These are phyloP conservation scores for Gobionotothen gibberifrons DNA, from an alignment of 2,797 vertebrate species.

Conservation along the genomic window DNA sequence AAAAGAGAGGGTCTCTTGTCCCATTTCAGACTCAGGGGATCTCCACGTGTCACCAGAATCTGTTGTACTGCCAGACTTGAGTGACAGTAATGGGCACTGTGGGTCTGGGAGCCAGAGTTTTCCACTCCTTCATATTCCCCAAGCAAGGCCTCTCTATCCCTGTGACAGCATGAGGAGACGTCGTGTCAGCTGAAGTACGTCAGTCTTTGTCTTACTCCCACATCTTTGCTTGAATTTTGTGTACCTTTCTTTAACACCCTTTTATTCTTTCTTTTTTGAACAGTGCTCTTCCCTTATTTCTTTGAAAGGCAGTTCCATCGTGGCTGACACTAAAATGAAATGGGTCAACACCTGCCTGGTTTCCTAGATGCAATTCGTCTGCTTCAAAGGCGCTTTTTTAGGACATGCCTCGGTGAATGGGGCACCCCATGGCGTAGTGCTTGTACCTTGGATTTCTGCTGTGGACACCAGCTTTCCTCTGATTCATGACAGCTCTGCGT, in stretches of 20 bases:
- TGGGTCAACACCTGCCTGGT: constrained; percentile 57
- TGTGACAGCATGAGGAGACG: constrained; percentile 78
- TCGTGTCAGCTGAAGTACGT: constrained; percentile 64
- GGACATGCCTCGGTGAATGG: constrained; percentile 44
- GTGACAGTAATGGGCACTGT: constrained; percentile 81
- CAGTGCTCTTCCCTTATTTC: constrained; percentile 21
- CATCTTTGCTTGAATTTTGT: background rate
- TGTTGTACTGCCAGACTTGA: constrained; percentile 70
- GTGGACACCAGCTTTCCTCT: constrained; percentile 34
- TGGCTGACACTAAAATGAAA: constrained; percentile 48
- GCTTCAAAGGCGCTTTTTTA: constrained; percentile 51
- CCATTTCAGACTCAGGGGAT: constrained; percentile 66
- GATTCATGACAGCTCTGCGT: constrained; percentile 32
- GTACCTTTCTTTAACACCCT: background rate
- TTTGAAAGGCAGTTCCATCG: constrained; percentile 28
- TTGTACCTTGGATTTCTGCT: constrained; percentile 40
- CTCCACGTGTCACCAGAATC: constrained; percentile 68
- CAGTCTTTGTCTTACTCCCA: constrained; percentile 43
- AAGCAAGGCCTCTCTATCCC: constrained; percentile 56
- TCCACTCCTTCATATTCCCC: constrained; percentile 72
- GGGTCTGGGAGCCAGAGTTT: constrained; percentile 67
- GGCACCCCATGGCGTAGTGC: constrained; percentile 18
- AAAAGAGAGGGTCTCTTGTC: constrained; percentile 48
- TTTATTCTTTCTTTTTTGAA: background rate
- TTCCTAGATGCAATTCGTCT: constrained; percentile 56